These are phyloP conservation scores for Phlogophora meticulosa DNA, from an alignment of 2,888 invertebrate species.

Conservation along the genomic window DNA sequence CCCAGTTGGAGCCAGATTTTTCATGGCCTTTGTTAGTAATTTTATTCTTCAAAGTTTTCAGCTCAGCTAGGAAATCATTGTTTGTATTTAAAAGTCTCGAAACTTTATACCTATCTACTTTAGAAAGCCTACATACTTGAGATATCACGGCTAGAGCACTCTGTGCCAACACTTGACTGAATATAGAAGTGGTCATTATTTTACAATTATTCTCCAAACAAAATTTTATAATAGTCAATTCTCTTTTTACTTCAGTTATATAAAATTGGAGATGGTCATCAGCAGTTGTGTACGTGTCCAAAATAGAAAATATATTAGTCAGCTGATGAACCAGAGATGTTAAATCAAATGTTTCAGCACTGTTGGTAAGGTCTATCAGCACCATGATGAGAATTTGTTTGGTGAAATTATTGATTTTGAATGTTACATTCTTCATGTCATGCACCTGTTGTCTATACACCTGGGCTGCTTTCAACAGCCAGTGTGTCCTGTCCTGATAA, in stretches of 20 bases:
- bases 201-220: constrained; percentile 89
- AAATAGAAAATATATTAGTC: constrained; percentile 87
- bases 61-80: constrained; percentile 84
- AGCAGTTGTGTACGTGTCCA: constrained; percentile 84
- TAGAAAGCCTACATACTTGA: constrained; percentile 88
- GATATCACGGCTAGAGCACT: constrained; percentile 89
- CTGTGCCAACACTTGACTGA: constrained; percentile 85
- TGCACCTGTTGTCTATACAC: constrained; percentile 86
- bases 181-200: constrained; percentile 88
- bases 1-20: constrained; percentile 80
- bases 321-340: constrained; percentile 86
- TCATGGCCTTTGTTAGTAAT: constrained; percentile 68
- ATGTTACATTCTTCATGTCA: constrained; percentile 87
- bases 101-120: constrained; percentile 88
- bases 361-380: constrained; percentile 87
- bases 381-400: constrained; percentile 89
- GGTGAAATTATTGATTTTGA: constrained; percentile 88
- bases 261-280: constrained; percentile 88
- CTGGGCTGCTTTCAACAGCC: constrained; percentile 87
- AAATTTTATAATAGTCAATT: constrained; percentile 87
- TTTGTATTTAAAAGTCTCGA: constrained; percentile 86
- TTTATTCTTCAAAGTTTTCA: constrained; percentile 77
- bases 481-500: constrained; percentile 87
- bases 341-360: constrained; percentile 86
- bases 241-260: constrained; percentile 88